phyloP scores from a whole-genome alignment of 1,140 invertebrate species.

The Cydia strobilella region DNA sequence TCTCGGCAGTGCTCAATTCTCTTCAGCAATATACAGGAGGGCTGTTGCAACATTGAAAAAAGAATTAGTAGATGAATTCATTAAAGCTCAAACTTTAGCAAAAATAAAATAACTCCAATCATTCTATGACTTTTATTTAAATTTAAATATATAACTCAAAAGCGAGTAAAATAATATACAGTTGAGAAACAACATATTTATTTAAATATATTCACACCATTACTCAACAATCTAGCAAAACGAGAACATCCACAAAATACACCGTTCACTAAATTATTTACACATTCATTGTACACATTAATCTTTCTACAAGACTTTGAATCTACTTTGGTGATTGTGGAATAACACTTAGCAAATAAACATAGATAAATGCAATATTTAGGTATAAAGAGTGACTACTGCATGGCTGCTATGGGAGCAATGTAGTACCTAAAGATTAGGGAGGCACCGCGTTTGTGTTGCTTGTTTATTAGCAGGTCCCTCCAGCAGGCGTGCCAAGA shows the following conservation, averaged over 20 bases:
- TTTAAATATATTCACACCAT: slow-evolving; percentile 68
- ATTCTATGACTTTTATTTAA: slow-evolving; percentile 33
- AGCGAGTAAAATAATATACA: slow-evolving; percentile 41
- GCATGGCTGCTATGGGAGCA: slow-evolving; percentile 81
- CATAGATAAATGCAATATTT: slow-evolving; percentile 72
- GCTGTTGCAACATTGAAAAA: slow-evolving; percentile 65
- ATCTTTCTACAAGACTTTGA: slow-evolving; percentile 61
- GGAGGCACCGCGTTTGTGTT: slow-evolving; percentile 91
- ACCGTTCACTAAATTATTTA: slow-evolving; percentile 77
- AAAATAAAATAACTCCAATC: slow-evolving; percentile 56
- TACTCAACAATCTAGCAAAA: slow-evolving; percentile 72
- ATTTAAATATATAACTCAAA: slow-evolving; percentile 34
- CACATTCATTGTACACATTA: slow-evolving; percentile 65
- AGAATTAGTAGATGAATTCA: slow-evolving; percentile 69
- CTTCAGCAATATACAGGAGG: slow-evolving; percentile 65
- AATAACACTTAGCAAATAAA: slow-evolving; percentile 78
- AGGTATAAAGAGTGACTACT: slow-evolving; percentile 53
- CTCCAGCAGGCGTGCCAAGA: slow-evolving; percentile 90
- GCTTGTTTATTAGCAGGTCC: slow-evolving; percentile 85
- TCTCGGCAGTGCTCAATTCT: slow-evolving; percentile 52
- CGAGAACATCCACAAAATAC: slow-evolving; percentile 66
- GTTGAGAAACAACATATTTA: slow-evolving; percentile 69
- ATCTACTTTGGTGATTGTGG: slow-evolving; percentile 76
- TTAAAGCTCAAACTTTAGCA: slow-evolving; percentile 64
- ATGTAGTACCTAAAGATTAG: slow-evolving; percentile 90